Conservation (phyloP, 2,888 invertebrate species). For the Andrena minutula region DNA sequence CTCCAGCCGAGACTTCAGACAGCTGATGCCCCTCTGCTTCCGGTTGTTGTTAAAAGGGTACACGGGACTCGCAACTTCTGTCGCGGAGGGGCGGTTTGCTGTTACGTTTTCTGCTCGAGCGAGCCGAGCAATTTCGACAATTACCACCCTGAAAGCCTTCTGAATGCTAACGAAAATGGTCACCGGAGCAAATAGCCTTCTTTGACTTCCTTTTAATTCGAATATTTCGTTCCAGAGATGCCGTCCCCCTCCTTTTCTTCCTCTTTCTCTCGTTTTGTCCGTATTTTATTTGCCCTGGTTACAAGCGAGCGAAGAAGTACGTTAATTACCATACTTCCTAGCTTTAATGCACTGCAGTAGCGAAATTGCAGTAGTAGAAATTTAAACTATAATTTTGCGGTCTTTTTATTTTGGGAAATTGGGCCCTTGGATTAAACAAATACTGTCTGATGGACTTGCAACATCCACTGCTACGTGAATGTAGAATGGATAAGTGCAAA, state of each 20-base stretch:
- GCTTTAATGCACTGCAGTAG: too few species aligned
- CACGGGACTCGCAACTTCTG: conserved; percentile 44
- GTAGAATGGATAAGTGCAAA: not conserved
- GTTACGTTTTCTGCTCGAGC: conserved; percentile 27
- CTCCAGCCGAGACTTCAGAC: conserved; percentile 56
- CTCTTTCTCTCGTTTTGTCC: not conserved
- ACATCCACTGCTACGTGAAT: not conserved
- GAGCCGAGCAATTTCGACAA: conserved; percentile 47
- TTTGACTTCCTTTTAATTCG: conserved; percentile 13
- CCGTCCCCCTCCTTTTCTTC: not conserved
- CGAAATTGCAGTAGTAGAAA: too few species aligned
- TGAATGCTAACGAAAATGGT: conserved; percentile 46
- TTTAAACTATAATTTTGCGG: too few species aligned
- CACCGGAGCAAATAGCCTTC: conserved; percentile 37
- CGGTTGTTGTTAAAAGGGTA: conserved; percentile 61
- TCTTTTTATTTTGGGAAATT: too few species aligned
- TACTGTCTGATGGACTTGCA: not conserved
- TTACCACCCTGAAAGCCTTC: conserved; percentile 36
- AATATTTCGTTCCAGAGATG: conserved; percentile 30
- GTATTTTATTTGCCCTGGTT: not conserved
- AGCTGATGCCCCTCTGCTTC: conserved; percentile 70
- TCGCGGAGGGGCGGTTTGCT: not conserved
- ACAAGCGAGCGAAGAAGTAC: not conserved
- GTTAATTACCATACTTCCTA: too few species aligned
- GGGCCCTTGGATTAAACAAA: too few species aligned